These are phyloP conservation scores for Eunapius fragilis DNA, from an alignment of 37 sponge, comb jelly and placozoan species.

Conservation along the genomic window DNA sequence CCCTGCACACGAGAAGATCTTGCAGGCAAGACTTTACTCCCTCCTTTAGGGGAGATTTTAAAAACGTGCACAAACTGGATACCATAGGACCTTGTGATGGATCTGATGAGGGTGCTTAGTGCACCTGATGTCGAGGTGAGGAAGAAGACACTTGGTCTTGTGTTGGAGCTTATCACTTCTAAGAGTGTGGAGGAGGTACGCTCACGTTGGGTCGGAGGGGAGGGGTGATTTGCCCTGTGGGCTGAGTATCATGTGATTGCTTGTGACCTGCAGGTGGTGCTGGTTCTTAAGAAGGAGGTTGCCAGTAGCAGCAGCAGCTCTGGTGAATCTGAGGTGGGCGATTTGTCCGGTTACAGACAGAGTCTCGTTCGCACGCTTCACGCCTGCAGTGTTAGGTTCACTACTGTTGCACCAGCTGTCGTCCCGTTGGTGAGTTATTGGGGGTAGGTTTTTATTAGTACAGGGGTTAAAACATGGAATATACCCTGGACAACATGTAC, in stretches of 20 bases:
- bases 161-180: slow-evolving; percentile 85
- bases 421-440: slow-evolving; percentile 83
- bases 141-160: slow-evolving; percentile 92
- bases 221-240: too few species aligned
- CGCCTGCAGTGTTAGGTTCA: slow-evolving; percentile 83
- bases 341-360: slow-evolving; percentile 76
- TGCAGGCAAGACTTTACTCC: slow-evolving; percentile 59
- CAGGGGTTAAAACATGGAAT: too few species aligned
- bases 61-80: neutral
- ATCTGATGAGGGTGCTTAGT: slow-evolving; percentile 89
- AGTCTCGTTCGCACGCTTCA: slow-evolving; percentile 92
- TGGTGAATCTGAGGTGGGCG: slow-evolving; percentile 39
- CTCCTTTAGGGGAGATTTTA: neutral
- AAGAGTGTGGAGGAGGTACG: slow-evolving; percentile 94
- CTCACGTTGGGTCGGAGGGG: neutral
- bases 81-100: slow-evolving; percentile 92
- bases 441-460: too few species aligned
- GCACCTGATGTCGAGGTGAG: slow-evolving; percentile 95
- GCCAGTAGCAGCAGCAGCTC: slow-evolving; percentile 77
- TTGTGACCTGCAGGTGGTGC: slow-evolving; percentile 70
- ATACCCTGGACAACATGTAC: too few species aligned
- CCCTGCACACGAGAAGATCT: slow-evolving; percentile 78
- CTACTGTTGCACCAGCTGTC: slow-evolving; percentile 84
- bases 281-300: slow-evolving; percentile 95
- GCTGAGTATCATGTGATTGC: neutral